Conservation (phyloP, 2,888 invertebrate species). For the Orthosia incerta region DNA sequence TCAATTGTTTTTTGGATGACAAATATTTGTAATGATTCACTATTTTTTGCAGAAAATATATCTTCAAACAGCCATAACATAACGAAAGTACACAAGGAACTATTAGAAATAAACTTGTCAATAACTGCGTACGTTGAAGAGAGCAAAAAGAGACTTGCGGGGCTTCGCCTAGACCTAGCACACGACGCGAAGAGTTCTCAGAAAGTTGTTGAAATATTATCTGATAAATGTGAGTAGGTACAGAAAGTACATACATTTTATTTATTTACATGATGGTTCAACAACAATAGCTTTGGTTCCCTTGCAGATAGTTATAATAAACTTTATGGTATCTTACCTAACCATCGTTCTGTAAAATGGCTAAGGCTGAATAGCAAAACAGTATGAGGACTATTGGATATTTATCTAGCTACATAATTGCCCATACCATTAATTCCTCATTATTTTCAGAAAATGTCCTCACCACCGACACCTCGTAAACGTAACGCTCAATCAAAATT, state of each 20-base stretch:
- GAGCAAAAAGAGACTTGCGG: constrained; percentile 80
- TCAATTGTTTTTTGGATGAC: constrained; percentile 78
- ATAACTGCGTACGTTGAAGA: constrained; percentile 86
- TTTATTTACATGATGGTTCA: constrained; percentile 20
- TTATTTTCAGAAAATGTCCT: constrained; percentile 78
- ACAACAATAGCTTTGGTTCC: not conserved
- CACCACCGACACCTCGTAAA: constrained; percentile 73
- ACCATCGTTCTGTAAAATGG: not conserved
- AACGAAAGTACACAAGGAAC: constrained; percentile 79
- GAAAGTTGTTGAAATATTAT: constrained; percentile 83
- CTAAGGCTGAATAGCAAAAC: not conserved
- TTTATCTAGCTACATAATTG: not conserved
- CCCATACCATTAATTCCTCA: not conserved
- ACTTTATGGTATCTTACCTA: not conserved
- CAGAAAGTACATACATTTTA: not conserved
- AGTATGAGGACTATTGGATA: not conserved
- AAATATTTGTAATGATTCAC: constrained; percentile 39
- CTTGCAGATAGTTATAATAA: not conserved
- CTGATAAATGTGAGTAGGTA: constrained; percentile 81
- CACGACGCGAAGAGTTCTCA: constrained; percentile 81
- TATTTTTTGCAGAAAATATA: constrained; percentile 87
- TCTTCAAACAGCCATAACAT: constrained; percentile 81
- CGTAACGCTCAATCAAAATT: constrained; percentile 64
- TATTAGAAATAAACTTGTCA: constrained; percentile 88
- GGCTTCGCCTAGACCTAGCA: constrained; percentile 79